Evolutionary conservation across 2,888 invertebrate genomes (phyloP).

Genomic region (Apotomis betuletana): DNA sequence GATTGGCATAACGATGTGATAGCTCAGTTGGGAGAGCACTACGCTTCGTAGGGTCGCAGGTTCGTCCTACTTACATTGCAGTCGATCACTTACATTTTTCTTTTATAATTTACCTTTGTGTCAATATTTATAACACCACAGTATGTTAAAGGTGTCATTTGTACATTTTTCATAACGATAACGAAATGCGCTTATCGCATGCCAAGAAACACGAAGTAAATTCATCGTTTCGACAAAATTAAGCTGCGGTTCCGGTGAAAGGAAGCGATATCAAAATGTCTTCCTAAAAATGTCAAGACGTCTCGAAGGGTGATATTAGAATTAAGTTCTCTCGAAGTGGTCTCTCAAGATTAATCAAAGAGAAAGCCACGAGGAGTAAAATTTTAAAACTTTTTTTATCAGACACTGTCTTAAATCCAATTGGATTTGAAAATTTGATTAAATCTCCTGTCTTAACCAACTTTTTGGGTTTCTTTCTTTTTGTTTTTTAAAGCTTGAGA

Average conservation of each 20-base stretch:
- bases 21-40: too few relatives aligned
- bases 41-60: too few relatives aligned
- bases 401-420: slow-evolving; percentile 26
- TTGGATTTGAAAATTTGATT: slow-evolving; percentile 37
- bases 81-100: too few relatives aligned
- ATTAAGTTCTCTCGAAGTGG: slow-evolving; percentile 32
- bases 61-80: too few relatives aligned
- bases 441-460: slow-evolving; percentile 26
- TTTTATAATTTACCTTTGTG: too few relatives aligned
- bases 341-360: slow-evolving; percentile 38
- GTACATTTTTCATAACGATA: neutral
- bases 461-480: slow-evolving; percentile 10
- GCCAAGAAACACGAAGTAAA: neutral
- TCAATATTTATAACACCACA: too few relatives aligned
- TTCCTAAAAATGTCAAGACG: slow-evolving; percentile 22
- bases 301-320: slow-evolving; percentile 36
- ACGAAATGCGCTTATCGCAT: neutral
- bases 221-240: neutral
- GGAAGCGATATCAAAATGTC: slow-evolving; percentile 1
- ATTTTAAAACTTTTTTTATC: slow-evolving; percentile 38
- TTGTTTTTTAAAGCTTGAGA: neutral
- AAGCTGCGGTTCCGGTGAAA: neutral
- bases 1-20: too few relatives aligned
- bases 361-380: slow-evolving; percentile 25
- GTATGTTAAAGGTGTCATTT: too few relatives aligned